These are phyloP conservation scores for Parochlus steinenii DNA, from an alignment of 2,888 invertebrate species.

Conservation along the genomic window DNA sequence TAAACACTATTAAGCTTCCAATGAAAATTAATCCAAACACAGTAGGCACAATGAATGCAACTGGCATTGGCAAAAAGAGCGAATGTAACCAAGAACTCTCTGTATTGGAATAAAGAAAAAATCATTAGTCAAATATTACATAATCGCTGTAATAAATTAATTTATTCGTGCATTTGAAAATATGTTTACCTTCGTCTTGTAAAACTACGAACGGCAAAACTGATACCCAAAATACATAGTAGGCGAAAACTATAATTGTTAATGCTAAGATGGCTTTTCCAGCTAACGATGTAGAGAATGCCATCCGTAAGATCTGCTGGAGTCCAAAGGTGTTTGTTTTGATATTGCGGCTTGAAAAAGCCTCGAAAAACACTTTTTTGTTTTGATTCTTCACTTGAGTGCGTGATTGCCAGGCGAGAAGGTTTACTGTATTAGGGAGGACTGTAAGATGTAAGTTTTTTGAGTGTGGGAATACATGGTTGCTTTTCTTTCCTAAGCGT, in stretches of 20 bases:
- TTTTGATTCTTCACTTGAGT: no score
- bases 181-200: conserved; percentile 33
- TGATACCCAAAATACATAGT: conserved; percentile 48
- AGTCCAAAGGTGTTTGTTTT: no score
- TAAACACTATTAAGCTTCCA: conserved; percentile 46
- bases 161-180: conserved; percentile 17
- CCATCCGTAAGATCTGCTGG: no score
- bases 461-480: no score
- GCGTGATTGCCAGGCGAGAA: no score
- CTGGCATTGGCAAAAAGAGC: conserved; percentile 37
- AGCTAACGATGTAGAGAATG: conserved; percentile 25
- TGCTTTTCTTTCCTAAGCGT: no score
- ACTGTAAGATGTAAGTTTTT: no score
- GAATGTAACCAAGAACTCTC: conserved; percentile 35
- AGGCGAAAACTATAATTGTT: conserved; percentile 35
- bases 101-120: conserved; percentile 21
- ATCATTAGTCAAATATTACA: conserved; percentile 10
- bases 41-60: conserved; percentile 42
- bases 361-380: no score
- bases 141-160: conserved; percentile 15
- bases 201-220: conserved; percentile 48
- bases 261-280: conserved; percentile 41
- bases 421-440: no score
- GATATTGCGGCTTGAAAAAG: no score
- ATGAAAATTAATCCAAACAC: conserved; percentile 43